Conservation (phyloP, 2,113 vertebrate species). For the Pungitius pungitius region DNA sequence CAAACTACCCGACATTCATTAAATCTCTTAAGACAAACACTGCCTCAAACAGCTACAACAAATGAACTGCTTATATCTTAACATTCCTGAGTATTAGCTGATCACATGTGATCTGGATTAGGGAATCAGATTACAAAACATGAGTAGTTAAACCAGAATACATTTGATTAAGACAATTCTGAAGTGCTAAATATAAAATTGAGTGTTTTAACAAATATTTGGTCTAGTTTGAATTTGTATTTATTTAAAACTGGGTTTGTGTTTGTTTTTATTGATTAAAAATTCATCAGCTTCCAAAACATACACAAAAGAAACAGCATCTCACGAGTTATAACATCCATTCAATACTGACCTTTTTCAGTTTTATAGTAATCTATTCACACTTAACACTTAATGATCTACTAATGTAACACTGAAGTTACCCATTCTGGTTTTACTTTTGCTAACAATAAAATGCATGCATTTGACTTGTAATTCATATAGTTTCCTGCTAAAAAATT, state of each 20-base stretch:
- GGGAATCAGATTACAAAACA: neutral
- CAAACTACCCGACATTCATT: neutral
- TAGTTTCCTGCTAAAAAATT: neutral
- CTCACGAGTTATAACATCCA: neutral
- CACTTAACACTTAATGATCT: neutral
- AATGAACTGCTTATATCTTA: neutral
- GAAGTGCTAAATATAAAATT: neutral
- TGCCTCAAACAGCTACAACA: neutral
- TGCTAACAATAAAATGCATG: neutral
- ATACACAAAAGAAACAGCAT: neutral
- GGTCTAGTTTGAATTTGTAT: neutral
- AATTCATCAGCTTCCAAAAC: neutral
- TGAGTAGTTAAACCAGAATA: neutral
- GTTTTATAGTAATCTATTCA: neutral
- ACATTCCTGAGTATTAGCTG: neutral
- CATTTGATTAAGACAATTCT: neutral
- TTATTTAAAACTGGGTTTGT: neutral
- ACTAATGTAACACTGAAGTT: neutral
- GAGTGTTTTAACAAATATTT: neutral
- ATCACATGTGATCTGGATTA: neutral
- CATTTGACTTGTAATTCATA: neutral
- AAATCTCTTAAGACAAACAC: neutral
- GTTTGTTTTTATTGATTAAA: neutral
- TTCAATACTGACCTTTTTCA: no score
- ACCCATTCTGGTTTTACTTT: neutral